Evolutionary conservation across 92 coral and sea anemone species (phyloP), one percentile per base, ranked within the genome.

Genomic region (Paramuricea clavata): DNA sequence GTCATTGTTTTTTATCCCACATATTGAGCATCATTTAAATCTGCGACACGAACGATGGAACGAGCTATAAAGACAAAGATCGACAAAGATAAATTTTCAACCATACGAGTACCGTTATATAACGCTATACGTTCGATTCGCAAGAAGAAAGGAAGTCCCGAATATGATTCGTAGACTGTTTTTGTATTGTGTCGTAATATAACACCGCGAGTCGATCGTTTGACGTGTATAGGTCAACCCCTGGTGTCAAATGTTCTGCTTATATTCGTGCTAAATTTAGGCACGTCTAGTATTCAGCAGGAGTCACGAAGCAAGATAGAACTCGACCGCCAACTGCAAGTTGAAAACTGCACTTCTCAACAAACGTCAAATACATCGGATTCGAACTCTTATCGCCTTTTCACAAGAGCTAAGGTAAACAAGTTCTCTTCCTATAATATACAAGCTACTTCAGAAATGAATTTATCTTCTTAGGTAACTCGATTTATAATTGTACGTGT

Each of bases 201-300:
- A 28, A 79, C 84, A 79, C 84, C 84, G 8, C 52, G 7, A 19
- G 39, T 11, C n/a, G n/a, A 23, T 13, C 27, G 49, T 34, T 72
- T 79, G 71, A 61, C 84, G 84, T 79, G 84, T 2, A 60, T 28
- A 65, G 81, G 73, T 79, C 74, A 54, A 54, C 22, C 34, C 73
- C 39, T 33, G 23, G 42, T 64, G 64, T 65, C 64, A 59, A 78
- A 76, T 79, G 70, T 39, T 59, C 43, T 79, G 67, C 84, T 59
- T 79, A 79, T 79, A 79, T 60, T 60, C 73, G 72, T 52, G 84
- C 84, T 79, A 79, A 79, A 79, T 59, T 79, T 79, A 79, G 84
- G 17, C n/a, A 27, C 33, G 84, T 79, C 84, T 79, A 52, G 54
- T 57, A 41, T 79, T 60, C 84, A 79, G 71, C 84, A 54, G 84